Evolutionary conservation across 2,113 vertebrate species (phyloP), one percentile per base, ranked within the genome.

Genomic region (Podilymbus podiceps): DNA sequence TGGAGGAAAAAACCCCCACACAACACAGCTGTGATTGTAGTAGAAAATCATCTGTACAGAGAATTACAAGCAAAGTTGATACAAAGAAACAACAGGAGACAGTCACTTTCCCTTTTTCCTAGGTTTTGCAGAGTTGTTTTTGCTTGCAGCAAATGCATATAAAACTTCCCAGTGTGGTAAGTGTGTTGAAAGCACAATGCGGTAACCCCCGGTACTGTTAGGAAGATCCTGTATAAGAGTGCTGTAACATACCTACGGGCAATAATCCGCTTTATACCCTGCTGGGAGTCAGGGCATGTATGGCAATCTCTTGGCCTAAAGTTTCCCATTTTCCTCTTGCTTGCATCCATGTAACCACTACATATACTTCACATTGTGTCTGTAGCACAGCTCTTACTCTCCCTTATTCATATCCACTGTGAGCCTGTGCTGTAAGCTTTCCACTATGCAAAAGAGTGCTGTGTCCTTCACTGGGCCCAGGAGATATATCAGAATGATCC

Each of bases 1-100:
- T 28, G 23, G 16, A 6, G 23, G 9, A 2, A 13, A 35, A 52
- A 56, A 31, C 15, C 0, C 3, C 15, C 0, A 19, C 8, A n/a
- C 56, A 64, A 38, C 28, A 33, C 30, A 46, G 9, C 12, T 59
- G 31, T 85, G 66, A 52, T 52, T 82, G 38, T 42, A 71, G 52
- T n/a, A 81, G 60, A 53, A 82, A 85, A 74, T 86, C 3, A 62
- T 74, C 53, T 20, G 12, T 24, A 44, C 25, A 69, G 46, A 79
- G 24, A 68, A 85, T 25, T 79, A 33, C 40, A 64, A 53, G 30
- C 7, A 24, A 90, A 85, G 19, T 49, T 69, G 22, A 49, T 75
- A 42, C 5, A 58, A 91, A 80, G n/a, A 11, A 87, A 15, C 50
- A 44, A 40, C 62, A 79, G 49, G 30, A 69, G 13, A 42, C 8